phyloP scores from a whole-genome alignment of 53 echinoderm and acorn worm genomes.

The Astropecten irregularis region DNA sequence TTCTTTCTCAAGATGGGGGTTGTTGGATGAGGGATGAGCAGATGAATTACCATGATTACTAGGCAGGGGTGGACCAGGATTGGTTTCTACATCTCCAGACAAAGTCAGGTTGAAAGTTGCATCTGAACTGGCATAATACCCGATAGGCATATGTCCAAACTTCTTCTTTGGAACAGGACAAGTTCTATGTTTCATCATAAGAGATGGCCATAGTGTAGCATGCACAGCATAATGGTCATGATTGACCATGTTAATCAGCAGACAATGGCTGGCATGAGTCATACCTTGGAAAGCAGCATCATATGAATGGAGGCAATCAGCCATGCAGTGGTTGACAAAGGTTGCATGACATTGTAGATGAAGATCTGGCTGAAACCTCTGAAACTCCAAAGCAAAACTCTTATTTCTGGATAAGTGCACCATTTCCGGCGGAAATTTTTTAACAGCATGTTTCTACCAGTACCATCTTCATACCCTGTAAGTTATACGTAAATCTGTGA shows the following conservation, averaged over 20 bases:
- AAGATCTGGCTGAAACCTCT: background rate
- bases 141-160: background rate
- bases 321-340: too few relatives aligned
- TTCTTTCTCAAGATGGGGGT: background rate
- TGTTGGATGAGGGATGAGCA: background rate
- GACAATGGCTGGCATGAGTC: background rate
- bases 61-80: constrained; percentile 4
- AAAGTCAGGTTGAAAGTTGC: background rate
- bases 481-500: too few relatives aligned
- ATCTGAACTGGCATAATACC: background rate
- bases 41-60: background rate
- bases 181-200: too few relatives aligned
- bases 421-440: too few relatives aligned
- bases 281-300: background rate
- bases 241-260: background rate
- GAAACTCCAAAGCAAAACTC: background rate
- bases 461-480: too few relatives aligned
- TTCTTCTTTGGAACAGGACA: too few relatives aligned
- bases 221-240: background rate
- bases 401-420: too few relatives aligned
- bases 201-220: background rate
- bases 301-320: too few relatives aligned
- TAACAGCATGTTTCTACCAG: too few relatives aligned
- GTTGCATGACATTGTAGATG: background rate
- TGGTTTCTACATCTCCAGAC: constrained; percentile 4